Base-by-base conservation (phyloP, 1,140 invertebrate genomes). In the Leptinotarsa defecta region DNA sequence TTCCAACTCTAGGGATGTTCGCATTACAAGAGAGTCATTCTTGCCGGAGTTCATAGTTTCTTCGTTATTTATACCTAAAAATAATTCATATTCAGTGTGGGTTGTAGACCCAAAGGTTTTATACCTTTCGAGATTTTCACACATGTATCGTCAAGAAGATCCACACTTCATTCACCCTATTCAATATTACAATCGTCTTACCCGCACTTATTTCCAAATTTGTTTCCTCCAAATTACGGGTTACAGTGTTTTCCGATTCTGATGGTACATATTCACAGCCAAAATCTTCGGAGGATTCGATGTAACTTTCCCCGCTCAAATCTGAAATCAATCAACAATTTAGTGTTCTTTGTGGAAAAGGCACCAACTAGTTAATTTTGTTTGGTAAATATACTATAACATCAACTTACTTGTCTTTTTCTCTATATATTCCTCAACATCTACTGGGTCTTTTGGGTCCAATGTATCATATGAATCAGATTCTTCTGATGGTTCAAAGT, bases 251-350 rank as follows among this genome's bases (percentile, higher is more conserved):
- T 52, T 52, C 49, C 13, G 49, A 52, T 52, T 52, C 49, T 52
- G 13, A 52, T 52, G 49, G 13, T 52, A 52, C 49, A 52, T 52
- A 52, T 17, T 52, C 49, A 52, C 13, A 52, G 49, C 49, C 49
- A 52, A 13, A 52, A 52, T 52, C 49, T 52, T 52, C 13, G 49
- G 17, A 52, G 49, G 49, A n/a, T 52, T 52, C 49, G 13, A 52
- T 52, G 13, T 52, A 52, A 52, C 49, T 13, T 52, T 52, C 49
- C 17, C 49, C 49, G 49, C 49, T 52, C 49, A 52, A 52, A 52
- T 52, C 49, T 52, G 49, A 52, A 52, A 52, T 52, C 49, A 52
- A 52, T 52, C 49, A 52, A 52, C 49, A 52, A 52, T 52, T 52
- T 52, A 52, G 17, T 52, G 49, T 17, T 15, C 49, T 52, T 52